These are phyloP conservation scores for Rhynchomys soricoides DNA, from an alignment of 2,113 vertebrate species.

Conservation along the genomic window DNA sequence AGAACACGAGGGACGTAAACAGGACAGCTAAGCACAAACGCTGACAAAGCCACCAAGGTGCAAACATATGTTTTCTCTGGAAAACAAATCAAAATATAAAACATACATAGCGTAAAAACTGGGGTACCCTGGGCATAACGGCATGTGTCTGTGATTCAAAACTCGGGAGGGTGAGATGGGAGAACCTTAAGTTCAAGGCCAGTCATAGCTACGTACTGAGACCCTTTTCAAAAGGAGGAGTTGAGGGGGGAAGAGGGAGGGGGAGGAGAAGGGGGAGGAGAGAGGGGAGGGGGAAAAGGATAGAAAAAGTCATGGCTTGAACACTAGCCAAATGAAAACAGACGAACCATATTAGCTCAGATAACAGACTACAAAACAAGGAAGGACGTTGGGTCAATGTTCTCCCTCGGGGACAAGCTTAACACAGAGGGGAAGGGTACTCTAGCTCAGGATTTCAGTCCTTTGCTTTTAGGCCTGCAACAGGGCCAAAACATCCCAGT, in stretches of 20 bases:
- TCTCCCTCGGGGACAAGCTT: neutral
- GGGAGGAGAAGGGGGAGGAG: neutral
- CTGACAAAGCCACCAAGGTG: neutral
- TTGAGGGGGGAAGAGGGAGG: accelerated
- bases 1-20: neutral
- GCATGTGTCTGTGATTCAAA: neutral
- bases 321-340: neutral
- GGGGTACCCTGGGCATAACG: neutral
- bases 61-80: neutral
- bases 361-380: neutral
- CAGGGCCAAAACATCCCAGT: neutral
- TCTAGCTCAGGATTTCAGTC: neutral
- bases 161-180: neutral
- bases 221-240: neutral
- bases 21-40: neutral
- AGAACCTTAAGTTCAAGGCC: neutral
- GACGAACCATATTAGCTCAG: neutral
- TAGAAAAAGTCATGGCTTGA: neutral
- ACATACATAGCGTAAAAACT: neutral
- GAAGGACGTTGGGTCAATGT: too few species aligned
- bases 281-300: neutral
- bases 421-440: neutral
- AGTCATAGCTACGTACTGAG: neutral
- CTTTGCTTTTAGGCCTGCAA: neutral
- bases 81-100: neutral